phyloP scores from a whole-genome alignment of 2,113 vertebrate genomes.

The Collichthys lucidus region DNA sequence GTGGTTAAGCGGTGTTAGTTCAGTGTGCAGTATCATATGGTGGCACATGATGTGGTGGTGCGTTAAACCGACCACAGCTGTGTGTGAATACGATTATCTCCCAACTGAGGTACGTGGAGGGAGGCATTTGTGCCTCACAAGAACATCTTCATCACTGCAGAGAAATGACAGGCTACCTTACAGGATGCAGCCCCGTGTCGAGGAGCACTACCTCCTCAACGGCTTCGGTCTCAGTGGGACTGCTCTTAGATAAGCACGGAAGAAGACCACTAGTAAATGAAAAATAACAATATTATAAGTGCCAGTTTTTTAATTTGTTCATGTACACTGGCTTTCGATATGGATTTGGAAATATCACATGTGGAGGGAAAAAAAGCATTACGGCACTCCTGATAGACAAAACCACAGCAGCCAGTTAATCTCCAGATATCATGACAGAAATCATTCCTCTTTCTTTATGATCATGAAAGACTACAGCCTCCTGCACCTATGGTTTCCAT shows the following conservation, averaged over 20 bases:
- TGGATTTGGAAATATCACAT: conserved; percentile 36
- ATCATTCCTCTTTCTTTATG: conserved; percentile 73
- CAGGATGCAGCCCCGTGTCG: conserved; percentile 62
- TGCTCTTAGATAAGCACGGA: conserved; percentile 50
- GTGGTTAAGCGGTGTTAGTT: conserved; percentile 54
- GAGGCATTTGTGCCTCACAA: conserved; percentile 74
- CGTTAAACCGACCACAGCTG: conserved; percentile 71
- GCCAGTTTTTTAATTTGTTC: conserved; percentile 54
- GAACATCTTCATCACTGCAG: conserved; percentile 80
- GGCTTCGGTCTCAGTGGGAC: conserved; percentile 53
- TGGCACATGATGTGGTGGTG: conserved; percentile 65
- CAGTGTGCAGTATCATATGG: conserved; percentile 59
- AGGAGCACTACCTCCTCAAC: conserved; percentile 55
- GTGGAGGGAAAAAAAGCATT: conserved; percentile 34
- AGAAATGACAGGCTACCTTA: conserved; percentile 74
- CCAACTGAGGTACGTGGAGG: conserved; percentile 63
- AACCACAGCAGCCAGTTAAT: conserved; percentile 73
- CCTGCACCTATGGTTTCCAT: conserved; percentile 71
- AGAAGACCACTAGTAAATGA: conserved; percentile 49
- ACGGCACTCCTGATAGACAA: conserved; percentile 62
- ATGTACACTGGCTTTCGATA: conserved; percentile 21
- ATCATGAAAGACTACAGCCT: conserved; percentile 67
- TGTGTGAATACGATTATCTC: conserved; percentile 76
- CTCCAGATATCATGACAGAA: conserved; percentile 76
- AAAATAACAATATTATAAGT: conserved; percentile 55